phyloP scores from a whole-genome alignment of 1,140 invertebrate genomes.

The Dufourea novaeangliae region DNA sequence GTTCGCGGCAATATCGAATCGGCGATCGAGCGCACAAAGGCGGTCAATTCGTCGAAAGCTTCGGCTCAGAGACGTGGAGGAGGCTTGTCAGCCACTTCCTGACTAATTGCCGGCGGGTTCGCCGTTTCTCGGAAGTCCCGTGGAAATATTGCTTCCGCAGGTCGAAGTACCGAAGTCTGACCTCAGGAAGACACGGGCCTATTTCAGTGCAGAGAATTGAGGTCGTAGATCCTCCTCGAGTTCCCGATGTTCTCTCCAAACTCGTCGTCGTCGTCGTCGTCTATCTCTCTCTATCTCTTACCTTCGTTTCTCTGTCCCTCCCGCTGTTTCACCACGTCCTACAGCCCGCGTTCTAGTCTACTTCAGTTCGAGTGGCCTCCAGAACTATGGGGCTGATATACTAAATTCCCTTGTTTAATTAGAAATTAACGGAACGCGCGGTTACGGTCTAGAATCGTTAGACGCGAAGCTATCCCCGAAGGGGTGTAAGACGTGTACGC shows the following conservation, averaged over 20 bases:
- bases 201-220: constrained; percentile 54
- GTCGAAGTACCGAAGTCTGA: constrained; percentile 61
- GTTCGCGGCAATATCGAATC: constrained; percentile 35
- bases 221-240: constrained; percentile 58
- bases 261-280: neutral
- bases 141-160: constrained; percentile 70
- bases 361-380: constrained; percentile 19
- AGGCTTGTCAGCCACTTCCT: constrained; percentile 70
- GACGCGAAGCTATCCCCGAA: neutral
- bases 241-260: constrained; percentile 5
- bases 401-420: constrained; percentile 58
- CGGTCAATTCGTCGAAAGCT: constrained; percentile 61
- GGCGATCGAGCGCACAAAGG: constrained; percentile 49
- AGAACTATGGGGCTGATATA: constrained; percentile 32
- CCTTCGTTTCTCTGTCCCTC: neutral
- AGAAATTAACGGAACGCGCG: constrained; percentile 43
- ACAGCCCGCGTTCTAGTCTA: neutral
- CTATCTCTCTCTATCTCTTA: neutral
- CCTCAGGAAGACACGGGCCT: constrained; percentile 60
- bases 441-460: neutral
- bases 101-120: constrained; percentile 68
- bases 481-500: neutral
- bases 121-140: constrained; percentile 64
- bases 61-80: constrained; percentile 49
- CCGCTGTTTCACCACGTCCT: neutral